phyloP scores from a whole-genome alignment of 2,113 vertebrate genomes.

The Perognathus longimembris region DNA sequence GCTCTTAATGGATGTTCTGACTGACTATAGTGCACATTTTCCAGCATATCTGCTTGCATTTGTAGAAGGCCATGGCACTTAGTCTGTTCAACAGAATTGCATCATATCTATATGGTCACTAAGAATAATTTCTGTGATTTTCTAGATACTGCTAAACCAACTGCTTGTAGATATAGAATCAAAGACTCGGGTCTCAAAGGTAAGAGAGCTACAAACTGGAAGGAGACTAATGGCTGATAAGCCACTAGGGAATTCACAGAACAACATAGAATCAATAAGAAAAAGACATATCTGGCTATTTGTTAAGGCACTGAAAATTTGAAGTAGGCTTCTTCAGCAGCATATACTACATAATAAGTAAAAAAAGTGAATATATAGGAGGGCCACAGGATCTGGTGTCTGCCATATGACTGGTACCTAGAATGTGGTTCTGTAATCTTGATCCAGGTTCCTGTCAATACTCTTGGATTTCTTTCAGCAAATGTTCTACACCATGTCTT shows the following conservation, averaged over 20 bases:
- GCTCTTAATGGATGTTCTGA: not conserved
- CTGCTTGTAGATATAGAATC: not conserved
- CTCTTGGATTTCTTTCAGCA: not conserved
- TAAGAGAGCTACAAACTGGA: not conserved
- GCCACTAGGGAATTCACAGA: not conserved
- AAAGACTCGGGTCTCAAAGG: not conserved
- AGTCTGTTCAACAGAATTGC: not conserved
- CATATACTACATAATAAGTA: not conserved
- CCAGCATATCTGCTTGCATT: not conserved
- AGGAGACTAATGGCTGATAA: not conserved
- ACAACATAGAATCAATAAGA: not conserved
- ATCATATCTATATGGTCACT: not conserved
- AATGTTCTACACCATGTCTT: not conserved
- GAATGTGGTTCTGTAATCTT: not conserved
- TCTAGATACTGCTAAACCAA: not conserved
- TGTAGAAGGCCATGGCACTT: not conserved
- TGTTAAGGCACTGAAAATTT: not conserved
- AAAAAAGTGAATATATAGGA: not conserved
- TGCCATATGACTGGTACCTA: not conserved
- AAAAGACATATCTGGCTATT: not conserved
- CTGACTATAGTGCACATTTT: not conserved
- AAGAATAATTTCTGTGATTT: not conserved
- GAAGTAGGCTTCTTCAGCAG: not conserved
- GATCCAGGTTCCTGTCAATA: not conserved
- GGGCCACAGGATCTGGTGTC: not conserved